Evolutionary conservation across 2,888 invertebrate genomes (phyloP), one percentile per base, ranked within the genome.

Genomic region (Tineola bisselliella): DNA sequence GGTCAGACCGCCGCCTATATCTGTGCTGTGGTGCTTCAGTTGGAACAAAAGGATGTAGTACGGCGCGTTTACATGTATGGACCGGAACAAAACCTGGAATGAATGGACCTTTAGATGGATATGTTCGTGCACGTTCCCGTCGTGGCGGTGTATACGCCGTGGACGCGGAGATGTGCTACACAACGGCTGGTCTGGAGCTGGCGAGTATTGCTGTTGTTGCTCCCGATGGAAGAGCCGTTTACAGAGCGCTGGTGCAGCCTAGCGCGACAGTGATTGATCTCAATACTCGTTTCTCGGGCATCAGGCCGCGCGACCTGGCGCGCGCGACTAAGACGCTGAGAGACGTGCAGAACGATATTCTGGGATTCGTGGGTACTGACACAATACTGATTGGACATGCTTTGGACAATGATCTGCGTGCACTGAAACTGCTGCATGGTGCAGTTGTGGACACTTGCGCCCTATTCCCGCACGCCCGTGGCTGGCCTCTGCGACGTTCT

Each of bases 131-230:
- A 1, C 76, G 83, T 62, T 81, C 81, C 56, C 78, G 83, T 58
- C 83, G 88, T 8, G 79, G 82, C 30, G 89, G 90, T 62, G 90
- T 94, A 1, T 97, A 92, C 77, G 94, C 96, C 0, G 75, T 99
- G 19, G 99, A 99, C 81, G 97, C 98, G 76, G 99, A 99, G 84
- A 99, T 98, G 98, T 95, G 95, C 68, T 98, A 93, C 76, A 98
- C 98, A 4, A 91, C 91, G 0, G 87, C 88, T 17, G 98, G 98
- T 0, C 83, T 94, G 58, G 98, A 98, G 77, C 80, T 97, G 61
- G 93, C 95, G 17, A 92, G 96, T 76, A 91, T 98, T 30, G 95
- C 97, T 8, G 90, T 98, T 61, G 91, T 98, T 61, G 89, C 89
- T 38, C 80, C 90, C 31, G 91, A 94, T 70, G 93, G 94, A 4